These are phyloP conservation scores for Platichthys flesus DNA, from an alignment of 2,113 vertebrate genomes.

Conservation along the genomic window DNA sequence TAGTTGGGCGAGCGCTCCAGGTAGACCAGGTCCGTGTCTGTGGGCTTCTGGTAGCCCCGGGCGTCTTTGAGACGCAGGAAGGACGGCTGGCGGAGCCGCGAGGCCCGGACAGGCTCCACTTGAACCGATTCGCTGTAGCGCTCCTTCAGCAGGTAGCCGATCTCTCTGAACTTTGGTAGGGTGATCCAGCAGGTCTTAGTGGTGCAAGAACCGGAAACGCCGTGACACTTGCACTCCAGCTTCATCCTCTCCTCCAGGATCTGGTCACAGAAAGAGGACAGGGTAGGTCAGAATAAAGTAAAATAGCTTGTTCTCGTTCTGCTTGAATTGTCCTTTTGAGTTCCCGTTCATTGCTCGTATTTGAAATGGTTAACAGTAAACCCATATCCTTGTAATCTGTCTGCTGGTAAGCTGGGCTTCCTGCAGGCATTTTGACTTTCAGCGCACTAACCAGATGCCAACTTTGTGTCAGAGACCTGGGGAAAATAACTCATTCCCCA, in stretches of 20 bases:
- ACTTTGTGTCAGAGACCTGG: constrained; percentile 76
- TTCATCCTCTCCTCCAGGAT: constrained; percentile 96
- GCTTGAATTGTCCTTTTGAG: neutral
- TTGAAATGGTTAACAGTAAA: constrained; percentile 18
- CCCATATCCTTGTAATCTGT: constrained; percentile 3
- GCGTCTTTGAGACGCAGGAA: constrained; percentile 96
- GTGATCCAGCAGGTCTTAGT: constrained; percentile 99
- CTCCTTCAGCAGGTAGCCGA: constrained; percentile 94
- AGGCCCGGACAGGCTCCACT: constrained; percentile 94
- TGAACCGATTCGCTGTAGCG: constrained; percentile 93
- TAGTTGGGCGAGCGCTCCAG: constrained; percentile 98
- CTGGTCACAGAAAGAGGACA: constrained; percentile 67
- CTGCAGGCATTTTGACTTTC: constrained; percentile 55
- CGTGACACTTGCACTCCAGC: constrained; percentile 97
- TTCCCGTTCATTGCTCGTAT: neutral
- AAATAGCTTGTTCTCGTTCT: neutral
- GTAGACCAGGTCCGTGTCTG: constrained; percentile 96
- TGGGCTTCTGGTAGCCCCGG: constrained; percentile 94
- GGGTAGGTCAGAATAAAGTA: constrained; percentile 10
- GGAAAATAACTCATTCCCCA: constrained; percentile 69
- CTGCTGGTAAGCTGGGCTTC: constrained; percentile 35
- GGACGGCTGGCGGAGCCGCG: constrained; percentile 93
- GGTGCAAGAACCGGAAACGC: constrained; percentile 97
- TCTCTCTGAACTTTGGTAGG: constrained; percentile 95
- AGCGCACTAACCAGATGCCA: constrained; percentile 56